Conservation (phyloP, 1,140 invertebrate genomes). For the Sitophilus oryzae region DNA sequence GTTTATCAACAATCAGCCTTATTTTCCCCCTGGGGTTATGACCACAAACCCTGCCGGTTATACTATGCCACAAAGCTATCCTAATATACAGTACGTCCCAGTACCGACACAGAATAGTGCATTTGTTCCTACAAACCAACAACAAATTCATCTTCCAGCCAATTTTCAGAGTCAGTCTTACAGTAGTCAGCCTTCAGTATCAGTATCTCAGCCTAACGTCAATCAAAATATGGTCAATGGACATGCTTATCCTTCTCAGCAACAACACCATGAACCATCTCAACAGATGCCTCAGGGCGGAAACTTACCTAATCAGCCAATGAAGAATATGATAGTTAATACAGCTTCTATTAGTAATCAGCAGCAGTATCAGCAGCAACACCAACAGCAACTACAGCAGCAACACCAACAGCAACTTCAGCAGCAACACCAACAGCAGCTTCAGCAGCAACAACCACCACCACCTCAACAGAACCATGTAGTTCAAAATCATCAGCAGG, state of each 20-base stretch:
- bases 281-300: slow-evolving; percentile 24
- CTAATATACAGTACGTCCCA: slow-evolving; percentile 41
- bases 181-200: slow-evolving; percentile 32
- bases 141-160: slow-evolving; percentile 33
- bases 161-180: slow-evolving; percentile 42
- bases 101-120: slow-evolving; percentile 39
- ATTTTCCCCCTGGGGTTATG: slow-evolving; percentile 35
- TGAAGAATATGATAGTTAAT: slow-evolving; percentile 40
- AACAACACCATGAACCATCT: no score
- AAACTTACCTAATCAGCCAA: slow-evolving; percentile 34
- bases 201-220: slow-evolving; percentile 28
- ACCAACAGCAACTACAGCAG: no score
- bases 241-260: slow-evolving; percentile 34
- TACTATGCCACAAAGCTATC: slow-evolving; percentile 34
- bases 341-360: slow-evolving; percentile 29
- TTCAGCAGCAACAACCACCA: no score
- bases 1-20: slow-evolving; percentile 38
- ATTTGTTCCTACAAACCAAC: slow-evolving; percentile 41
- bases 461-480: slow-evolving; percentile 30
- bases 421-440: no score
- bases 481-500: slow-evolving; percentile 23
- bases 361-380: no score
- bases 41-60: slow-evolving; percentile 31
- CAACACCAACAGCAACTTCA: no score
- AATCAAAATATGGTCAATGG: slow-evolving; percentile 40